Evolutionary conservation across 2,797 vertebrate genomes (phyloP).

Genomic region (Muraenolepis orangiensis): DNA sequence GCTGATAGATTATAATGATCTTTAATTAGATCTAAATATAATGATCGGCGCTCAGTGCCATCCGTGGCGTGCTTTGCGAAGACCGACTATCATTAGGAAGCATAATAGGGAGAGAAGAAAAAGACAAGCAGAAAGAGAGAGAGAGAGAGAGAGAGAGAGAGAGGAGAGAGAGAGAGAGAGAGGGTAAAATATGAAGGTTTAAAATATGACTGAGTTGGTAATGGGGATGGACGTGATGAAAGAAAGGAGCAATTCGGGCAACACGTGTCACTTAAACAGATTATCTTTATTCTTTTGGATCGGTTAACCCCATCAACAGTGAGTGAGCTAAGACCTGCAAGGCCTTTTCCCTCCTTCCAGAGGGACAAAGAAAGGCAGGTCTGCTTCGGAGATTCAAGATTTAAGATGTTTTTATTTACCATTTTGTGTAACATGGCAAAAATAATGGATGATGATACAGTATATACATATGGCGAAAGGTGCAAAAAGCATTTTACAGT

Average conservation of each 20-base stretch:
- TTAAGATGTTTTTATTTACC: too few species aligned
- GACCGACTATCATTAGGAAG: conserved; percentile 60
- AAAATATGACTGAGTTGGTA: too few species aligned
- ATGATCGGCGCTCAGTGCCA: conserved; percentile 55
- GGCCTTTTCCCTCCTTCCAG: too few species aligned
- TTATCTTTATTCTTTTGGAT: not conserved
- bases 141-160: not conserved
- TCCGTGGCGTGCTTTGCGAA: conserved; percentile 52
- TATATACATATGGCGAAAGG: too few species aligned
- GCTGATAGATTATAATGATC: conserved; percentile 72
- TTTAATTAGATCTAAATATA: conserved; percentile 77
- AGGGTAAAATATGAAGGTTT: too few species aligned
- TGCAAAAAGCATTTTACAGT: too few species aligned
- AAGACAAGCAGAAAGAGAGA: conserved; percentile 17
- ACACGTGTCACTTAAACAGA: not conserved
- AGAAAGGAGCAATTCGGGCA: not conserved
- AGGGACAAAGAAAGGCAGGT: too few species aligned
- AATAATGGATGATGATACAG: too few species aligned
- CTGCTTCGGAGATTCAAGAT: too few species aligned
- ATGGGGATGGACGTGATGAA: not conserved
- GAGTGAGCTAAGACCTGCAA: too few species aligned
- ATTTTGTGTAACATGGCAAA: too few species aligned
- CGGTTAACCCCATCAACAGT: too few species aligned
- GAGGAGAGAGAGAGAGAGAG: not conserved
- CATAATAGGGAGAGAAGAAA: conserved; percentile 52